A percentile compares a stretch with the other conserved stretches of the same genome.
phyloP scores from a whole-genome alignment of 2,888 invertebrate genomes.

The Noctua pronuba region DNA sequence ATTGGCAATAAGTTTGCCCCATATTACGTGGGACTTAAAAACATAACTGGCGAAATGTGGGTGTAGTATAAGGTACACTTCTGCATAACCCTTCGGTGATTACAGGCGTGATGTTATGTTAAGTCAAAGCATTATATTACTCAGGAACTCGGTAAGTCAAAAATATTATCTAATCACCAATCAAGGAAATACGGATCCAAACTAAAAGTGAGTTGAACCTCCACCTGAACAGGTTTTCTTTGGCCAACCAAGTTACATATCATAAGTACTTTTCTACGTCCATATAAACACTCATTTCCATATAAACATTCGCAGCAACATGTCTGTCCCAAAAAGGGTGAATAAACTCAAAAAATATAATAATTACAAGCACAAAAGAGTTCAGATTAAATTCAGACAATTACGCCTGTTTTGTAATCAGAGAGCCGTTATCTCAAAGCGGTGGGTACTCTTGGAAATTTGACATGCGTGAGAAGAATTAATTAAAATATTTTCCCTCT shows the following conservation, averaged over 20 bases:
- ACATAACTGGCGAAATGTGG: too few relatives aligned
- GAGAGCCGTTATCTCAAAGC: conserved; percentile 48
- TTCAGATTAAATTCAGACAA: conserved; percentile 38
- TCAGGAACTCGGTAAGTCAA: too few relatives aligned
- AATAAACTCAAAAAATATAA: conserved; percentile 6
- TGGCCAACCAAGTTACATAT: neutral
- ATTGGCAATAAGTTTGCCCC: too few relatives aligned
- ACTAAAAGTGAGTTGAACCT: too few relatives aligned
- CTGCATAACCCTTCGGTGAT: too few relatives aligned
- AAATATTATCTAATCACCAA: too few relatives aligned
- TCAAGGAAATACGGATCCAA: too few relatives aligned
- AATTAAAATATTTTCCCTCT: conserved; percentile 40
- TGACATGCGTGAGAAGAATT: conserved; percentile 50
- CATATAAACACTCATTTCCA: neutral
- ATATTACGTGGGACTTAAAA: too few relatives aligned
- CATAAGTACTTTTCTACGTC: neutral
- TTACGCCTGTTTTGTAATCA: conserved; percentile 44
- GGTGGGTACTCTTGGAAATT: conserved; percentile 36
- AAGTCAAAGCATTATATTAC: too few relatives aligned
- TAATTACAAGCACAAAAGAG: conserved; percentile 28
- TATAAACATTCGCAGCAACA: neutral
- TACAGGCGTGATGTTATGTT: too few relatives aligned
- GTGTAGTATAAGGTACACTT: too few relatives aligned
- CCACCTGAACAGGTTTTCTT: neutral
- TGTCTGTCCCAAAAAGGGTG: neutral